Base-by-base conservation (phyloP, 2,113 vertebrate species). In the Chaetops frenatus region DNA sequence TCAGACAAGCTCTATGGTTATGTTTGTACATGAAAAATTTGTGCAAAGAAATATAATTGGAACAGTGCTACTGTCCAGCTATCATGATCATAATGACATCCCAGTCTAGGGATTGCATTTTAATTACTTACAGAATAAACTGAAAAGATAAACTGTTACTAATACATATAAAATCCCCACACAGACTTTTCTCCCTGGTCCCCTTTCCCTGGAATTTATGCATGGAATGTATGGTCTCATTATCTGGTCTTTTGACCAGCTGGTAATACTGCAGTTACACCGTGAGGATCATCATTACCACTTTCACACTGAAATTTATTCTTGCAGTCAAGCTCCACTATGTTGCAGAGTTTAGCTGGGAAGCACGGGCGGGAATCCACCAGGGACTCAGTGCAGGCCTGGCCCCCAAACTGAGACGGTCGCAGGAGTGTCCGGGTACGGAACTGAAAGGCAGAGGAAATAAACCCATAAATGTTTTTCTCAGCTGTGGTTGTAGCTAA, bases 321-420 rank as follows among this genome's bases (percentile, higher is more conserved):
- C 82, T 93, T 98, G 97, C 99, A 99, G 88, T 98, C 95, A 13
- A 94, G 5, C 51, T 98, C 88, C 58, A 98, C 96, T 38, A 99
- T 98, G 92, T 94, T 98, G 97, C 99, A 99, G 83, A 98, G 88
- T 53, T 97, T 98, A 12, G 97, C 36, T 35, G 99, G 98, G 77
- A 98, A 83, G 50, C 99, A 99, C 0, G 95, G 93, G 12, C 98
- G 96, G 58, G 98, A 98, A 29, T 98, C 98, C 51, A 97, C 92
- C 92, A 99, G 94, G 1, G 96, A 97, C n/a, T 96, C 98, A 0
- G 94, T 96, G 72, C 99, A 99, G 20, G 96, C 86, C 6, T 98
- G 95, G 3, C 99, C 99, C 23, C 98, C 98, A 95, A 99, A 99
- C 96, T 99, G 99, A 64, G 98, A 97, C 4, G 99, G 99, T 21